Evolutionary conservation across 2,113 vertebrate genomes (phyloP).

Genomic region (Nerophis ophidion): DNA sequence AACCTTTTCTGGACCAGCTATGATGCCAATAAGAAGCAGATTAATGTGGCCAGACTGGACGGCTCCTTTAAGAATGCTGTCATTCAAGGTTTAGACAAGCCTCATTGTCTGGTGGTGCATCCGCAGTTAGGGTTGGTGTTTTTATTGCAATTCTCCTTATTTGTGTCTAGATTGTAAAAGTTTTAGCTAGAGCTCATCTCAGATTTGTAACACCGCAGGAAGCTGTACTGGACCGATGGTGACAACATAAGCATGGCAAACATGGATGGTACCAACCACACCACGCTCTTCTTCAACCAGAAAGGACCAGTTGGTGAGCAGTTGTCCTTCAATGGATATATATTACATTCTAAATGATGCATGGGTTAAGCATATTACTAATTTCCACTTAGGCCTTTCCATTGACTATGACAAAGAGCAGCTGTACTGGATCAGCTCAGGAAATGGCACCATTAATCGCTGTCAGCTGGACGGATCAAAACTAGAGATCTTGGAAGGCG

Average conservation of each 20-base stretch:
- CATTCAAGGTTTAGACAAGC: constrained; percentile 91
- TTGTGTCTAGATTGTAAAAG: background rate
- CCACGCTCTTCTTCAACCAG: constrained; percentile 84
- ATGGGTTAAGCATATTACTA: background rate
- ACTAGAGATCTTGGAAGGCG: constrained; percentile 77
- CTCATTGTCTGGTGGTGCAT: constrained; percentile 90
- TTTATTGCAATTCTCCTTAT: background rate
- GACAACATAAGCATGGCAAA: constrained; percentile 95
- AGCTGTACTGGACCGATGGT: constrained; percentile 95
- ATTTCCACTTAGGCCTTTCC: constrained; percentile 76
- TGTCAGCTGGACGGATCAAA: constrained; percentile 84
- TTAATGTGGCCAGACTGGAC: constrained; percentile 91
- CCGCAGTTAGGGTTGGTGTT: constrained; percentile 80
- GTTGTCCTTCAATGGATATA: background rate
- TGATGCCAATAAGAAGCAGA: constrained; percentile 93
- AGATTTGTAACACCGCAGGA: constrained; percentile 63
- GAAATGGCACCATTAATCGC: constrained; percentile 85
- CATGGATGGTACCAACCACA: constrained; percentile 88
- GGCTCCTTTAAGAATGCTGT: constrained; percentile 97
- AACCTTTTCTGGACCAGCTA: constrained; percentile 99
- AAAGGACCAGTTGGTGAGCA: constrained; percentile 87
- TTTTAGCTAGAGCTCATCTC: background rate
- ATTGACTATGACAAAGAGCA: constrained; percentile 84
- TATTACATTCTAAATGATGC: background rate
- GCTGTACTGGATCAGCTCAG: constrained; percentile 95